Percentiles rank a stretch among this genome's conserved stretches.
Evolutionary conservation across 2,113 vertebrate genomes (phyloP).

Genomic region (Brachypodius melanocephalos): DNA sequence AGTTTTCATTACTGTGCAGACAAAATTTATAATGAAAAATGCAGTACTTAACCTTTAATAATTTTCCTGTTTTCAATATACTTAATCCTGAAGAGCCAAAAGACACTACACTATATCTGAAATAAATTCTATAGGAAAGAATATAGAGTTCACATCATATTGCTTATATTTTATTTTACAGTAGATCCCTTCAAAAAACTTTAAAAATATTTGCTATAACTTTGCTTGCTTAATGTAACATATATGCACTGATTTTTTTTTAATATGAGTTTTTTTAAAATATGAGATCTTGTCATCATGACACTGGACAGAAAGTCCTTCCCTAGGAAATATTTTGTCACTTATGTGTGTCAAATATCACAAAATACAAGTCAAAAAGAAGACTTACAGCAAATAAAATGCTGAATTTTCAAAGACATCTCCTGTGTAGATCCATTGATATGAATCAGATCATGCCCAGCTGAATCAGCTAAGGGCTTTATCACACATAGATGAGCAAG

Average conservation of each 20-base stretch:
- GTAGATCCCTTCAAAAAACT: not conserved
- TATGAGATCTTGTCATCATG: not conserved
- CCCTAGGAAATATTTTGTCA: not conserved
- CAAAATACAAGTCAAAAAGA: not conserved
- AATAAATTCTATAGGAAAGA: not conserved
- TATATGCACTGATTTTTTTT: not conserved
- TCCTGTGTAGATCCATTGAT: not conserved
- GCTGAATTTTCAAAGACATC: not conserved
- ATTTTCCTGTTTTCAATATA: conserved; percentile 58
- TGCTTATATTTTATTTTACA: not conserved
- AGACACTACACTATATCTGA: not conserved
- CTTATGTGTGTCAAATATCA: not conserved
- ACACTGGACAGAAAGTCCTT: not conserved
- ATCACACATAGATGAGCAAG: not conserved
- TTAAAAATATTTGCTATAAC: not conserved
- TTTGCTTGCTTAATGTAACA: not conserved
- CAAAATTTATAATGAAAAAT: conserved; percentile 72
- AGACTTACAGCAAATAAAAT: not conserved
- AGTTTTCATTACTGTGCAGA: conserved; percentile 69
- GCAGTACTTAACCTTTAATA: conserved; percentile 69
- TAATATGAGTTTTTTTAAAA: not conserved
- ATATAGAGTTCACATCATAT: not conserved
- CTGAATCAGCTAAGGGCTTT: not conserved
- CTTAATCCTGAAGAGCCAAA: conserved; percentile 42
- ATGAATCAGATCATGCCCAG: not conserved